Percentiles rank a stretch among this genome's conserved stretches.
Conservation (phyloP, 1,140 invertebrate species). For the Phymorhynchus buccinoides region DNA sequence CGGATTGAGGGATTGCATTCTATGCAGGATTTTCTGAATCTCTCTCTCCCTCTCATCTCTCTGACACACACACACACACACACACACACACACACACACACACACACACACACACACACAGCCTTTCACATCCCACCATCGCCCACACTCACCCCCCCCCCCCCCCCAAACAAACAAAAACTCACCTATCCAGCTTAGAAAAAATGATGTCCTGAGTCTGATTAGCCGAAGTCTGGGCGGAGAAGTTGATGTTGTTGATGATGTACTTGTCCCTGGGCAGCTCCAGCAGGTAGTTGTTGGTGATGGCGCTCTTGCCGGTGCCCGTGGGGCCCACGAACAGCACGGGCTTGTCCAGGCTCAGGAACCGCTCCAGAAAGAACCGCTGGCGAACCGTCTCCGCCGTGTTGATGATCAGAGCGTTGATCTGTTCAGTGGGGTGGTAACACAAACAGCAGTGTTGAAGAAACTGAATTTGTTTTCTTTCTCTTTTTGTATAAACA, state of each 20-base stretch:
- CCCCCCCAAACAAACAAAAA: no score
- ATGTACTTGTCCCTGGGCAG: slow-evolving; percentile 71
- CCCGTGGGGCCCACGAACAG: slow-evolving; percentile 73
- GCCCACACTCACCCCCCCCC: no score
- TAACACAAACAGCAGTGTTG: not conserved
- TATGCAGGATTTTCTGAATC: no score
- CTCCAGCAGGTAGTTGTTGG: slow-evolving; percentile 69
- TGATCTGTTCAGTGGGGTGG: slow-evolving; percentile 58
- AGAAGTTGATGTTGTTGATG: slow-evolving; percentile 73
- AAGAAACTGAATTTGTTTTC: no score
- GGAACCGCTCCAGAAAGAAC: slow-evolving; percentile 68
- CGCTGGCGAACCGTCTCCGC: slow-evolving; percentile 70
- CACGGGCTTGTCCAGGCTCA: slow-evolving; percentile 62
- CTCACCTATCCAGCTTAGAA: slow-evolving; percentile 71
- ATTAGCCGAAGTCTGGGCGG: slow-evolving; percentile 72
- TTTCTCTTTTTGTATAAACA: no score
- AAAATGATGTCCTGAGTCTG: slow-evolving; percentile 73
- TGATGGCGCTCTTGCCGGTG: slow-evolving; percentile 72
- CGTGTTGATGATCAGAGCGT: slow-evolving; percentile 71
- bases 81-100: no score
- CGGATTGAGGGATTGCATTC: no score
- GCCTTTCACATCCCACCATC: no score
- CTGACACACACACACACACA: no score
- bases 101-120: no score
- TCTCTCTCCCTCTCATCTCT: no score